A percentile compares a stretch with the other conserved stretches of the same genome.
phyloP scores from a whole-genome alignment of 2,113 vertebrate genomes.

The Neodon shergylaensis region DNA sequence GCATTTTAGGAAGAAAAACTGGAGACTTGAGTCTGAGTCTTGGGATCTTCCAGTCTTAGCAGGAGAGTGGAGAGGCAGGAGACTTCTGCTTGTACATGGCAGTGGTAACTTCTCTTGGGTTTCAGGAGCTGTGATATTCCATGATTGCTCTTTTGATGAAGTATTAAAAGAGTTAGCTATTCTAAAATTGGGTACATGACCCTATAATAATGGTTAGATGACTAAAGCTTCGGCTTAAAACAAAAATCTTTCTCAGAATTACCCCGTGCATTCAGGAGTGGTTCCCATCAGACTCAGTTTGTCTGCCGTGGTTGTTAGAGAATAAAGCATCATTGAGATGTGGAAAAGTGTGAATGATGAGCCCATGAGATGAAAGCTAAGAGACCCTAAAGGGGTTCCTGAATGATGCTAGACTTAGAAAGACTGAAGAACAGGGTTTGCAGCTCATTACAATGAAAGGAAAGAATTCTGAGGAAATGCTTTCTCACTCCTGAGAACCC shows the following conservation, averaged over 20 bases:
- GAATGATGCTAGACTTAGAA: background rate
- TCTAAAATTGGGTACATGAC: background rate
- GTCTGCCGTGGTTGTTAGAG: background rate
- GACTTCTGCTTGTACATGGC: background rate
- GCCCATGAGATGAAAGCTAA: background rate
- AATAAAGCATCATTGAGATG: background rate
- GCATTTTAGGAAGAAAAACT: background rate
- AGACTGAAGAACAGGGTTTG: background rate
- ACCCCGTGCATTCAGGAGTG: background rate
- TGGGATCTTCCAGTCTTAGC: background rate
- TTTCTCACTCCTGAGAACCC: background rate
- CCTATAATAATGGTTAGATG: background rate
- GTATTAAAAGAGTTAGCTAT: background rate
- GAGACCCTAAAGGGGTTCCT: background rate
- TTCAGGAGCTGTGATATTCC: background rate
- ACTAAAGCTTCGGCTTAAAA: background rate
- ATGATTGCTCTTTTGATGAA: background rate
- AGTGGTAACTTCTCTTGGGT: background rate
- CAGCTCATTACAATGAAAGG: background rate
- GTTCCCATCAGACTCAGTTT: background rate
- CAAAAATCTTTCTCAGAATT: background rate
- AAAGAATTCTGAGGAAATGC: background rate
- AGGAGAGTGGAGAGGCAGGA: rapidly evolving
- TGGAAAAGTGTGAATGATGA: background rate
- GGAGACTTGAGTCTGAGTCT: background rate